Evolutionary conservation across 2,797 vertebrate species (phyloP).

Genomic region (Crax fasciolata): DNA sequence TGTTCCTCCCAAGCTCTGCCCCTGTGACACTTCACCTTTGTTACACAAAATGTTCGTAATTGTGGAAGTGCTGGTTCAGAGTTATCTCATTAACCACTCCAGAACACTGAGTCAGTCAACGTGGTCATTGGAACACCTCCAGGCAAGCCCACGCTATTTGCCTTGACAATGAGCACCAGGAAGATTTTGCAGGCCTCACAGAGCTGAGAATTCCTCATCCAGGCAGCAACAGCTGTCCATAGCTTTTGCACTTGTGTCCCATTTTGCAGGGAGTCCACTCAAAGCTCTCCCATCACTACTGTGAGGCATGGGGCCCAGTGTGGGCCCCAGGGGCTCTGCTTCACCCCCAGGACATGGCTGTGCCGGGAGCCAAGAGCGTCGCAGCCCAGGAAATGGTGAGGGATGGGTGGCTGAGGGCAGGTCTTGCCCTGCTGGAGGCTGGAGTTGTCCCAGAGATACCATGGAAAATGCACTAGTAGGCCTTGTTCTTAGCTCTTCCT

Average conservation of each 20-base stretch:
- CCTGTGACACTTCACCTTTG: background rate
- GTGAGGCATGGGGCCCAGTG: background rate
- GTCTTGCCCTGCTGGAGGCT: accelerated
- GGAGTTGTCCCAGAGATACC: background rate
- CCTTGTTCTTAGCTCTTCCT: background rate
- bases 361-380: background rate
- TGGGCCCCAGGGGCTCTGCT: background rate
- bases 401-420: background rate
- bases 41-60: background rate
- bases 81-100: background rate
- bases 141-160: background rate
- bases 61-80: background rate
- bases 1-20: background rate
- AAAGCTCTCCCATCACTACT: background rate
- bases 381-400: background rate
- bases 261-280: background rate
- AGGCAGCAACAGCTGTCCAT: background rate
- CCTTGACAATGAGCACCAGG: background rate
- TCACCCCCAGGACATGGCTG: accelerated
- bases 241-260: background rate
- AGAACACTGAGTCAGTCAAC: background rate
- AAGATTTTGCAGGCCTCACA: background rate
- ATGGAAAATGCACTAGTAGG: accelerated
- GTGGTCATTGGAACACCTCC: background rate
- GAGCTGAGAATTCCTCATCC: background rate